Base-by-base conservation (phyloP, 2,888 invertebrate species). In the Molorchus minor region DNA sequence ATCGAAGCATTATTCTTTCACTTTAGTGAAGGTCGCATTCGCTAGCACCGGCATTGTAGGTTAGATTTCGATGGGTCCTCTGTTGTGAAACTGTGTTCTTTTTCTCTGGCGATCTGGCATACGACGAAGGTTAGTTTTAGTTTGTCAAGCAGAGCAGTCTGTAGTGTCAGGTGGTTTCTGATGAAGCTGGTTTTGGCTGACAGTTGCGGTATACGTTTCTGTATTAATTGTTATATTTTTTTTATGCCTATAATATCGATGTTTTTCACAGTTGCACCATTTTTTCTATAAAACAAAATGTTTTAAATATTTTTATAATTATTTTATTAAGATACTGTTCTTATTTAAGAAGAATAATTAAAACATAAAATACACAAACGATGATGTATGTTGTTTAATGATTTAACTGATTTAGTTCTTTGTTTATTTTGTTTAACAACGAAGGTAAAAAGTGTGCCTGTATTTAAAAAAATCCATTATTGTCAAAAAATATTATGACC, bases 1-100 rank as follows among this genome's bases (percentile, higher is more conserved):
- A 55, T 55, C 46, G 25, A 20, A 29, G 25, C 49, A 49, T 49
- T 49, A 35, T 49, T 47, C 56, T 47, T 56, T 56, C 56, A 47
- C 56, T 56, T 16, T 49, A 4, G 49, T 30, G 30, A 49, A 43
- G 56, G 43, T 35, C 35, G 56, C 7, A 20, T 21, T 38, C 29
- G 36, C 13, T 38, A 15, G 25, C 21, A 38, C 36, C 38, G 21
- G 38, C 38, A 49, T 49, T 49, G 21, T 19, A 13, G 38, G 29
- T 25, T 49, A 49, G 46, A 49, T 49, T 25, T 49, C 49, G 49
- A 36, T 49, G 20, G n/a, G 36, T 16, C 46, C 35, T 15, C 46
- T 47, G 46, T 33, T 33, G 46, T 45, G 45, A 45, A 45, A 45
- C 30, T 29, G 15, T 45, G 29, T 30, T 17, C 47, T 16, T 49